phyloP scores from a whole-genome alignment of 2,797 vertebrate genomes.

The Mus caroli region DNA sequence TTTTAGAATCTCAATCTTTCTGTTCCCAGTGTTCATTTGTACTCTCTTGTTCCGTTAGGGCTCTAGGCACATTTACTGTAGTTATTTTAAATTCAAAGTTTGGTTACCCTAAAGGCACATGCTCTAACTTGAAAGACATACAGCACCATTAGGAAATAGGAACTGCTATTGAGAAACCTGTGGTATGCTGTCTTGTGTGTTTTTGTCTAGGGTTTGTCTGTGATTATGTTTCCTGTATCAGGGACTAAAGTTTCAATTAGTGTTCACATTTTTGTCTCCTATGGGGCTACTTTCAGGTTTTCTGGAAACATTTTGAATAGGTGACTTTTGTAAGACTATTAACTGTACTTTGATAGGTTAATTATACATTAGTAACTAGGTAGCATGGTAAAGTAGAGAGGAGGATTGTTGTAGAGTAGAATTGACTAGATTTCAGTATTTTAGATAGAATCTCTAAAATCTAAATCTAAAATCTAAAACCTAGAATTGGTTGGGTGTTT shows the following conservation, averaged over 20 bases:
- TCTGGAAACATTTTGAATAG: not conserved
- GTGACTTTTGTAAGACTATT: not conserved
- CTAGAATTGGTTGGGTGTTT: not conserved
- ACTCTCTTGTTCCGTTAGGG: not conserved
- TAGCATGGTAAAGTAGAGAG: not conserved
- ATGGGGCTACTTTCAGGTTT: constrained; percentile 39
- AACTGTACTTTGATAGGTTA: not conserved
- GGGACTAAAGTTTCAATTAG: constrained; percentile 5
- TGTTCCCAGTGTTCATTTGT: not conserved
- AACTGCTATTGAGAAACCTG: not conserved
- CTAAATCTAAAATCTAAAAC: too few relatives aligned
- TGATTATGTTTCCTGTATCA: constrained; percentile 49
- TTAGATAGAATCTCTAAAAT: not conserved
- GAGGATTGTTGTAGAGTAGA: not conserved
- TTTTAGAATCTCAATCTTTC: not conserved
- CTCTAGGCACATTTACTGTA: not conserved
- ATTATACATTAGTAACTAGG: not conserved
- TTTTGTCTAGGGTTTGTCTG: not conserved
- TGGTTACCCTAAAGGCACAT: not conserved
- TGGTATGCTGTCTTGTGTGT: not conserved
- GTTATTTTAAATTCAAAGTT: not conserved
- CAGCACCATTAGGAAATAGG: not conserved
- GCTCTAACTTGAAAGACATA: not conserved
- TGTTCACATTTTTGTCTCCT: constrained; percentile 18
- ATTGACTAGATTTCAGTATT: not conserved